Conservation (phyloP, 1,140 invertebrate genomes). For the Cherax quadricarinatus region DNA sequence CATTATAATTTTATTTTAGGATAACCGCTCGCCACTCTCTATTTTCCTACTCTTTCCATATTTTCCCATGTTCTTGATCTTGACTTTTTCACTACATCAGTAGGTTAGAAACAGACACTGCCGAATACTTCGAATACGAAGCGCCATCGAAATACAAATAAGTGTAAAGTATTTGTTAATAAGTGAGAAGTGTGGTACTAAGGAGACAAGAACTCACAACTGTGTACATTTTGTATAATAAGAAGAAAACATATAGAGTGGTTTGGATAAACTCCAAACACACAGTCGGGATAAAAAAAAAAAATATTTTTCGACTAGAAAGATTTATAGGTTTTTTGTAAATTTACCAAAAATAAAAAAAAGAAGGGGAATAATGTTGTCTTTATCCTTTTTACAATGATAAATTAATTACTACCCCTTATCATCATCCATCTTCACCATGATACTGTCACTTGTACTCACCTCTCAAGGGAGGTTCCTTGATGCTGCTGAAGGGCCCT, state of each 20-base stretch:
- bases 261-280: slow-evolving; percentile 35
- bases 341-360: slow-evolving; percentile 62
- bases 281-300: slow-evolving; percentile 58
- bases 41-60: slow-evolving; percentile 37
- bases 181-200: background rate
- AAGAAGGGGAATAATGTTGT: slow-evolving; percentile 40
- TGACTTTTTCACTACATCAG: slow-evolving; percentile 44
- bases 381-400: too few species aligned
- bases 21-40: slow-evolving; percentile 64
- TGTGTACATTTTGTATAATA: slow-evolving; percentile 70
- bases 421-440: too few species aligned
- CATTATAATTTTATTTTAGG: slow-evolving; percentile 53
- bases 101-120: slow-evolving; percentile 54
- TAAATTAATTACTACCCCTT: too few species aligned
- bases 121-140: slow-evolving; percentile 24
- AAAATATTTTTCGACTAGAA: slow-evolving; percentile 40
- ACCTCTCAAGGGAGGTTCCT: too few species aligned
- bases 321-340: slow-evolving; percentile 60
- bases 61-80: slow-evolving; percentile 47
- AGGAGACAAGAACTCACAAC: slow-evolving; percentile 39
- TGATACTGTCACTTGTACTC: too few species aligned
- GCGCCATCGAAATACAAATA: slow-evolving; percentile 55
- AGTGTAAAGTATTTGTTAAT: slow-evolving; percentile 17
- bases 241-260: slow-evolving; percentile 30
- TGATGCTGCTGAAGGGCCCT: too few species aligned